Evolutionary conservation across 2,888 invertebrate species (phyloP).

Genomic region (Eumerus sabulonum): DNA sequence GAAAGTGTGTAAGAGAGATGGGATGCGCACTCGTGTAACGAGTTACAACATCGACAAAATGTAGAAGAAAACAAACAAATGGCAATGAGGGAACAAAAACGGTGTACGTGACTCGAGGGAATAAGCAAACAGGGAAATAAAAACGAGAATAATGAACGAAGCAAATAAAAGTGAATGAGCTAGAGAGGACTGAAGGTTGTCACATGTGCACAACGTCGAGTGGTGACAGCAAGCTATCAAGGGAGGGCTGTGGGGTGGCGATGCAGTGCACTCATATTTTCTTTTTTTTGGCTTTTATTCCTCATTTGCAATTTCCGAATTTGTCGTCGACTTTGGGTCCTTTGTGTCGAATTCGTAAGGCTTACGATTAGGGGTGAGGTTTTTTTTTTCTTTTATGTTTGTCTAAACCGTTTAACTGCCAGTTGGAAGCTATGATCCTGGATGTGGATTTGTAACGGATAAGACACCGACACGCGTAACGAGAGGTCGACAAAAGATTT

Average conservation of each 20-base stretch:
- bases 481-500: no score
- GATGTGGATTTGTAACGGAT: no score
- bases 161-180: slow-evolving; percentile 44
- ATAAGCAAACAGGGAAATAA: slow-evolving; percentile 58
- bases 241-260: slow-evolving; percentile 1
- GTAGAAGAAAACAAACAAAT: slow-evolving; percentile 25
- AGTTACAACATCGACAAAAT: slow-evolving; percentile 47
- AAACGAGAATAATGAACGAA: slow-evolving; percentile 52
- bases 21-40: slow-evolving; percentile 31
- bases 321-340: no score
- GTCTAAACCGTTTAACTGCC: no score
- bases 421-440: no score
- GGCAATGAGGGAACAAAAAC: slow-evolving; percentile 56
- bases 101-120: slow-evolving; percentile 62
- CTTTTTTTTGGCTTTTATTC: no score
- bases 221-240: no score
- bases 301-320: no score
- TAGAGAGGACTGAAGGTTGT: slow-evolving; percentile 3
- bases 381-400: no score
- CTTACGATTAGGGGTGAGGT: slow-evolving; percentile 27
- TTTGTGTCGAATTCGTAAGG: not conserved
- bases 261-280: slow-evolving; percentile 21
- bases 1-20: not conserved
- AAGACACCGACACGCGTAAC: not conserved
- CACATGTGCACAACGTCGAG: not conserved